Conservation (phyloP, 2,797 vertebrate genomes). For the Thripadectes ignobilis region DNA sequence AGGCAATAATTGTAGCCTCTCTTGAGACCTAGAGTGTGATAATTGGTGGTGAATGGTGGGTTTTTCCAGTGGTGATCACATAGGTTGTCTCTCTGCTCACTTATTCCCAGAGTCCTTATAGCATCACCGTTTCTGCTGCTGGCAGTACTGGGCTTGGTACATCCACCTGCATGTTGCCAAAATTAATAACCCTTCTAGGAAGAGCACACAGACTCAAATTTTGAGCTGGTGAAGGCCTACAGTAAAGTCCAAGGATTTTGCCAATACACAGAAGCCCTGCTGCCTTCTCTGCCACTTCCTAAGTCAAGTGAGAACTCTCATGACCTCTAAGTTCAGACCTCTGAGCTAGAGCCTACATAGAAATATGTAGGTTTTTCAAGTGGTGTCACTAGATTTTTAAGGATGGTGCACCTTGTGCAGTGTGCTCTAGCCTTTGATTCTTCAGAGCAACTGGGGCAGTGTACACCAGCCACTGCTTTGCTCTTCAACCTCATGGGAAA, state of each 20-base stretch:
- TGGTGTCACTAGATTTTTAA: not conserved
- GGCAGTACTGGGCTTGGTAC: not conserved
- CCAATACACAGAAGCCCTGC: not conserved
- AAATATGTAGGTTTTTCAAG: not conserved
- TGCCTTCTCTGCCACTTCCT: not conserved
- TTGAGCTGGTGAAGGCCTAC: not conserved
- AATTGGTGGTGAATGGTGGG: constrained; percentile 13
- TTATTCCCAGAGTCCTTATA: not conserved
- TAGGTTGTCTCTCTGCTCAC: not conserved
- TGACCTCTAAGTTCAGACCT: not conserved
- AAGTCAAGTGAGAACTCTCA: not conserved
- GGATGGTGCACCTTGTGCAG: not conserved
- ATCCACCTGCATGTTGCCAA: not conserved
- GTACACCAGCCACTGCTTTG: not conserved
- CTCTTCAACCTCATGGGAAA: not conserved
- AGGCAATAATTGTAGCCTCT: constrained; percentile 36
- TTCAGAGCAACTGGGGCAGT: not conserved
- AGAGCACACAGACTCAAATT: not conserved
- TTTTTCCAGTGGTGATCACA: not conserved
- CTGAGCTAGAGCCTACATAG: not conserved
- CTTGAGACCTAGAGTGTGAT: constrained; percentile 10
- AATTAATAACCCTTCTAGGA: not conserved
- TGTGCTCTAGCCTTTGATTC: not conserved
- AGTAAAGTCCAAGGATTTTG: not conserved
- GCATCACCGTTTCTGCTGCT: not conserved